Base-by-base conservation (phyloP, 1,140 invertebrate genomes). In the Brachionus angularis region DNA sequence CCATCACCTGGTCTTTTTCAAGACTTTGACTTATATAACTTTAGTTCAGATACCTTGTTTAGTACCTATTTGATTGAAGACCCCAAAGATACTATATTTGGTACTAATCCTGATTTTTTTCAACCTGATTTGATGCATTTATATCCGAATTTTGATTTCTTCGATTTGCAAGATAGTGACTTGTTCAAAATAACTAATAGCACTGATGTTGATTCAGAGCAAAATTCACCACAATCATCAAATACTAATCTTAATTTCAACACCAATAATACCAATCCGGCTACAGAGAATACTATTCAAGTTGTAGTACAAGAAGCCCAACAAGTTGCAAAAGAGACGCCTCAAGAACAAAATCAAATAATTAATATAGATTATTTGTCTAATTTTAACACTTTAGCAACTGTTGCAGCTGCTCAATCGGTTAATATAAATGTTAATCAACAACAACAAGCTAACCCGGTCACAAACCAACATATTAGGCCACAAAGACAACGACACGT, bases 121-220 rank as follows among this genome's bases (percentile, higher is more conserved):
- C 96, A 98, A 84, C 96, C 96, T 55, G 95, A 92, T 78, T 85
- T 98, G 74, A 88, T 94, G 55, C 92, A 94, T 67, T 84, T 98
- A 39, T 95, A 98, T 79, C 95, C 94, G 72, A 94, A 92, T 84
- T 85, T 98, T 74, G 95, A 98, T 82, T 92, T 93, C 80, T 92
- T 90, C 76, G 86, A 76, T 52, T 53, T 62, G 14, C 53, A 31
- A 4, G 53, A 25, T 34, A 49, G 31, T 50, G 61, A 64, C 10
- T n/a, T 69, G 16, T 69, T 49, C 21, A 52, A 36, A 21, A 46
- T 69, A 4, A 50, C 29, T n/a, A n/a, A n/a, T n/a, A n/a, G n/a
- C n/a, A 10, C 31, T 4, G 62, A 52, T 21, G 27, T 25, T 25
- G 34, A 47, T 14, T 72, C 73, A 16, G 25, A 52, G 21, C 55